These are phyloP conservation scores for Meiosimyza decipiens DNA, from an alignment of 2,888 invertebrate genomes.

Conservation along the genomic window DNA sequence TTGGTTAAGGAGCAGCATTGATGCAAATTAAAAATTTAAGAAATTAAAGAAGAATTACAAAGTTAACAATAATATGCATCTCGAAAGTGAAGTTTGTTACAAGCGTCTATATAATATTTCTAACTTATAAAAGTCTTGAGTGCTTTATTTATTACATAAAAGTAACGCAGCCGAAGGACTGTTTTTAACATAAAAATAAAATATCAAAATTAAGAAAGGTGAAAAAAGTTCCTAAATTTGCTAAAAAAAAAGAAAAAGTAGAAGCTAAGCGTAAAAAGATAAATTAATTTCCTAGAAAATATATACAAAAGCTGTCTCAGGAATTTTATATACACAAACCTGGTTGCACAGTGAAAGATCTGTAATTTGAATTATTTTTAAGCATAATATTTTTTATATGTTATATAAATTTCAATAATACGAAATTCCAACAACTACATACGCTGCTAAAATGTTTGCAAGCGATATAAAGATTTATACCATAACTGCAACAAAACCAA, in stretches of 20 bases:
- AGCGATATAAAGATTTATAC: conserved; percentile 58
- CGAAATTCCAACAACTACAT: conserved; percentile 15
- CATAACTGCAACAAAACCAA: conserved; percentile 45
- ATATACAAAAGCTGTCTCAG: conserved; percentile 30
- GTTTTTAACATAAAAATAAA: not conserved
- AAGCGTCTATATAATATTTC: not conserved
- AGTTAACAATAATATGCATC: no score
- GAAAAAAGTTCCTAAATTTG: not conserved
- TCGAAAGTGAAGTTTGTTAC: no score
- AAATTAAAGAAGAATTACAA: no score
- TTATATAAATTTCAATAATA: not conserved
- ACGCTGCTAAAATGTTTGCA: conserved; percentile 41
- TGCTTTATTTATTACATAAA: conserved; percentile 1
- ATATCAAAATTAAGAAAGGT: conserved; percentile 1
- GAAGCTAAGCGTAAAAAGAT: not conserved
- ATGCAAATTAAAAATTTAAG: no score
- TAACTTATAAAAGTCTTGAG: not conserved
- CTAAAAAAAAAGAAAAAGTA: not conserved
- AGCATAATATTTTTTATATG: conserved; percentile 22
- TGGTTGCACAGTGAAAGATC: conserved; percentile 29
- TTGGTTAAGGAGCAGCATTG: no score
- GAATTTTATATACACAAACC: conserved; percentile 42
- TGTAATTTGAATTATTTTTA: conserved; percentile 32
- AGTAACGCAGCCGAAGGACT: not conserved
- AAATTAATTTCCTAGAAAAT: not conserved